These are phyloP conservation scores for Lysiphlebus fabarum DNA, from an alignment of 1,140 invertebrate species.

Conservation along the genomic window DNA sequence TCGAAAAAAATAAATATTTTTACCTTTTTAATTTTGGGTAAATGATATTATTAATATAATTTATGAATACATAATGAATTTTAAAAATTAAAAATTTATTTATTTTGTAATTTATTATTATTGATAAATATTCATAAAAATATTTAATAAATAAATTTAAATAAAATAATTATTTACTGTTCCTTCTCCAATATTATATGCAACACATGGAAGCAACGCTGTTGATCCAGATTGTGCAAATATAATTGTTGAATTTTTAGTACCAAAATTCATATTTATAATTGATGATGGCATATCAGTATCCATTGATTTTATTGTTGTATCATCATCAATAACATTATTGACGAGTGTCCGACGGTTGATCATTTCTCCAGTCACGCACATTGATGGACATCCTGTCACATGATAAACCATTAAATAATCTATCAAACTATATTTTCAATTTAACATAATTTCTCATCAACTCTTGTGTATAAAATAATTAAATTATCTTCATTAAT, in stretches of 20 bases:
- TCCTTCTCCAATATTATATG: slow-evolving; percentile 79
- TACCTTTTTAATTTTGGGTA: too few species aligned
- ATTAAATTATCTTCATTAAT: background rate
- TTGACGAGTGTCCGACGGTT: slow-evolving; percentile 23
- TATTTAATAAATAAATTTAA: slow-evolving; percentile 5
- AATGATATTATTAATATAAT: too few species aligned
- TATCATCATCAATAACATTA: slow-evolving; percentile 43
- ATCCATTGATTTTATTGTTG: slow-evolving; percentile 37
- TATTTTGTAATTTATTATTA: too few species aligned
- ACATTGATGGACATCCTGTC: slow-evolving; percentile 33
- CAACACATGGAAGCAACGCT: slow-evolving; percentile 75
- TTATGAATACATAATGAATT: too few species aligned
- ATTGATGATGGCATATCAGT: slow-evolving; percentile 47
- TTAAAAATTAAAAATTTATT: too few species aligned
- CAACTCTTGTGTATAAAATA: background rate
- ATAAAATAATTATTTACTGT: slow-evolving; percentile 64
- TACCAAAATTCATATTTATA: slow-evolving; percentile 68
- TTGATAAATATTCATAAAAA: background rate
- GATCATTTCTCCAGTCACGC: slow-evolving; percentile 43
- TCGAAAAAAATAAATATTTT: too few species aligned
- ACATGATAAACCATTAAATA: background rate
- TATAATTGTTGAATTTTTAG: slow-evolving; percentile 76
- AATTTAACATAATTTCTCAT: too few species aligned
- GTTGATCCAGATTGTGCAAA: slow-evolving; percentile 79
- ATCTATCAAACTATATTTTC: too few species aligned